Conservation (phyloP, 2,113 vertebrate species). For the Reinhardtius hippoglossoides region DNA sequence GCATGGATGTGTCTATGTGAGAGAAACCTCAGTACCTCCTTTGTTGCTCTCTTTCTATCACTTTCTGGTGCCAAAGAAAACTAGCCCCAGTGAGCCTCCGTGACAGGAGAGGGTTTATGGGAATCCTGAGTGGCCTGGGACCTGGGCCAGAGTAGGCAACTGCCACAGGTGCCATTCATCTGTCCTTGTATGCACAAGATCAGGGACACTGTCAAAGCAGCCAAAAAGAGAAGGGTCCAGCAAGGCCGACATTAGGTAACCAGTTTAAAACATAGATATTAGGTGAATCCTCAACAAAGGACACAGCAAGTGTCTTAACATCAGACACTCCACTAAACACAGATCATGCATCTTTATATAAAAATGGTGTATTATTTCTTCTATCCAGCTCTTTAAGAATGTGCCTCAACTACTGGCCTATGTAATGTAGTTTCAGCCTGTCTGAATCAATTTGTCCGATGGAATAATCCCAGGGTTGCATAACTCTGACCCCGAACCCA, state of each 20-base stretch:
- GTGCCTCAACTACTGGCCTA: slow-evolving; percentile 25
- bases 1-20: background rate
- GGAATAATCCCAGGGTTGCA: slow-evolving; percentile 66
- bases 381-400: slow-evolving; percentile 24
- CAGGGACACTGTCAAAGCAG: slow-evolving; percentile 25
- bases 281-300: background rate
- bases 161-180: slow-evolving; percentile 40
- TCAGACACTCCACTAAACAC: background rate
- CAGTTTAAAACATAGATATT: background rate
- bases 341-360: background rate
- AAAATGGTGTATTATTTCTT: background rate
- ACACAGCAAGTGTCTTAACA: background rate
- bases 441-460: slow-evolving; percentile 64
- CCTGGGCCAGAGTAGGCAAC: slow-evolving; percentile 41
- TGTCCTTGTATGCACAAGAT: slow-evolving; percentile 33
- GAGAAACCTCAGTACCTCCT: slow-evolving; percentile 27
- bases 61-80: slow-evolving; percentile 60
- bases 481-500: slow-evolving; percentile 63
- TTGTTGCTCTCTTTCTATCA: slow-evolving; percentile 34
- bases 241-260: background rate
- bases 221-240: background rate
- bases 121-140: slow-evolving; percentile 46
- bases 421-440: slow-evolving; percentile 63
- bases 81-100: slow-evolving; percentile 31
- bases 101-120: slow-evolving; percentile 24